Percentiles rank a stretch among this genome's conserved stretches.
Evolutionary conservation across 2,888 invertebrate genomes (phyloP).

Genomic region (Drosophila gaucha): DNA sequence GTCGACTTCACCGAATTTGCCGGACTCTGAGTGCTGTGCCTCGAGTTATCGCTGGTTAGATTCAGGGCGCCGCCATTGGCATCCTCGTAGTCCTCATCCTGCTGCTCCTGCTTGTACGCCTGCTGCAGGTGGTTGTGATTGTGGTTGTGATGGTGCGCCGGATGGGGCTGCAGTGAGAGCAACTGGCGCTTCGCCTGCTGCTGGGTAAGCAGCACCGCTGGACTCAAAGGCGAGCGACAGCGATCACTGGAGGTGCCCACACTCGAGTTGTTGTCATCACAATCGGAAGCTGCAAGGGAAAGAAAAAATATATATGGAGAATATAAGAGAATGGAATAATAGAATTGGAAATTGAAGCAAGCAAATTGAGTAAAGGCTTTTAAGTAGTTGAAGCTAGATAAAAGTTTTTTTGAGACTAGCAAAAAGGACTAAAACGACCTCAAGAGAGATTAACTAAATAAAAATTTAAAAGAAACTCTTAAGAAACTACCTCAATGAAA

Average conservation of each 20-base stretch:
- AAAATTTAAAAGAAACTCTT: too few species aligned
- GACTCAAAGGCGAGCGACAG: slow-evolving; percentile 83
- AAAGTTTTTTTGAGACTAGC: too few species aligned
- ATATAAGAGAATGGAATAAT: too few species aligned
- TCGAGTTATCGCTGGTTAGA: slow-evolving; percentile 83
- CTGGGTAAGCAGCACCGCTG: slow-evolving; percentile 66
- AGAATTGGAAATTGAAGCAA: too few species aligned
- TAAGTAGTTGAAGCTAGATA: too few species aligned
- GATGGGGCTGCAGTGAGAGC: slow-evolving; percentile 62
- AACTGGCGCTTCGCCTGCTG: slow-evolving; percentile 72
- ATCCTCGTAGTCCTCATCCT: slow-evolving; percentile 77
- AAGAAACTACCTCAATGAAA: too few species aligned
- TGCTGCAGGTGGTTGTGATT: slow-evolving; percentile 54
- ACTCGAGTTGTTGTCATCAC: slow-evolving; percentile 84
- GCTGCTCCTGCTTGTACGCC: slow-evolving; percentile 60
- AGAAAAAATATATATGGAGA: too few species aligned
- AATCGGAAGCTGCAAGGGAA: slow-evolving; percentile 80
- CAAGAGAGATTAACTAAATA: too few species aligned
- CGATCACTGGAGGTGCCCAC: slow-evolving; percentile 84
- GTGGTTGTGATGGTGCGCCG: slow-evolving; percentile 67
- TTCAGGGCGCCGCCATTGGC: slow-evolving; percentile 82
- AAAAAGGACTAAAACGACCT: too few species aligned
- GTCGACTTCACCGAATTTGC: slow-evolving; percentile 68
- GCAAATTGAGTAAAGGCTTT: too few species aligned
- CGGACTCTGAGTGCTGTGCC: slow-evolving; percentile 81